Evolutionary conservation across 2,797 vertebrate species (phyloP).

Genomic region (Calcarius lapponicus): DNA sequence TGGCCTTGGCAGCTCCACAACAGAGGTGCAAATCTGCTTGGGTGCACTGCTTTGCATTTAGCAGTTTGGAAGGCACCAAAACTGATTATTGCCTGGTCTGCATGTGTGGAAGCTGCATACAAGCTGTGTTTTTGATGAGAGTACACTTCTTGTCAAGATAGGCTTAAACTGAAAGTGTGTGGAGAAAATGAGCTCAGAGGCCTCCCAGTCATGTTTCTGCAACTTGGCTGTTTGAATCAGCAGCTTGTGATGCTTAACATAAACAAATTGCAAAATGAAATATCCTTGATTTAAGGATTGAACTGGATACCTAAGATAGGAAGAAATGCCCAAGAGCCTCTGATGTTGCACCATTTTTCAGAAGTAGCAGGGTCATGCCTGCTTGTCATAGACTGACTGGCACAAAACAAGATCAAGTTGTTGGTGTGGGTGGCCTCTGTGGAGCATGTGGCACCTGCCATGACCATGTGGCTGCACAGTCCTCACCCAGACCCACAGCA

Average conservation of each 20-base stretch:
- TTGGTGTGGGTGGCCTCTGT: accelerated
- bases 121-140: background rate
- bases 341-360: background rate
- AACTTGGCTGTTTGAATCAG: constrained; percentile 1
- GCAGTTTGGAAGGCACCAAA: background rate
- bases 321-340: background rate
- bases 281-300: background rate
- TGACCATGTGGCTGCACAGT: accelerated
- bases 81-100: background rate
- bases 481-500: background rate
- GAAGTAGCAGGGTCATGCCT: background rate
- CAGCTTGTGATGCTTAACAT: background rate
- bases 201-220: background rate
- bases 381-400: background rate
- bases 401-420: background rate
- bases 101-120: background rate
- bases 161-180: constrained; percentile 8
- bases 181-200: background rate
- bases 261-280: background rate
- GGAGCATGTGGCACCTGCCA: background rate
- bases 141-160: background rate
- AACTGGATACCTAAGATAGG: background rate
- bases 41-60: background rate
- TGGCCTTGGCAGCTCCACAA: background rate
- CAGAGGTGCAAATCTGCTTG: background rate